Base-by-base conservation (phyloP, 2,888 invertebrate species). In the Campoletis raptor region DNA sequence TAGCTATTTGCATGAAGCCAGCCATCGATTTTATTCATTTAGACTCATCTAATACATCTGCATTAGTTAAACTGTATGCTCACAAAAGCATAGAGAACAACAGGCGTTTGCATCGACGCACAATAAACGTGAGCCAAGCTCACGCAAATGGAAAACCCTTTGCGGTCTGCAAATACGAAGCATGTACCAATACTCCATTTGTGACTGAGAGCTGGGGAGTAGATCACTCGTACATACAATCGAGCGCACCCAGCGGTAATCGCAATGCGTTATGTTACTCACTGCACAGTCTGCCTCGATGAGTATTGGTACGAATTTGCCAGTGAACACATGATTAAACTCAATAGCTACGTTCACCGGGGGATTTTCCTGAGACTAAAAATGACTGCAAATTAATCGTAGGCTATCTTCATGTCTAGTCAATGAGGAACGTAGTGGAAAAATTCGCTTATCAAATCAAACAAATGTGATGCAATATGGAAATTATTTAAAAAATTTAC, bases 171-270 rank as follows among this genome's bases (percentile, higher is more conserved):
- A 61, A 69, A 77, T 67, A 54, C 72, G 66, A 57, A 81, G 52
- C 57, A 42, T 66, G 21, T 67, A 79, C 66, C 66, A 83, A 70
- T 78, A 54, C 72, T 48, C 72, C n/a, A 61, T 78, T 81, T 30
- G 21, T 77, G 40, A 66, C 40, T 40, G 30, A 45, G 57, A 74
- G 69, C 57, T 21, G 40, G 10, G 45, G 76, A 36, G 36, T 69
- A 30, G 61, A 80, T 66, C 83, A 82, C 85, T 83, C 78, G 52
- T 69, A 88, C 88, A 30, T 61, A 87, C 86, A 87, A 89, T 89
- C 83, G 89, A 78, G 74, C 83, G 83, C 86, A 88, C 84, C 61
- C 85, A 73, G 72, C 45, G 45, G 85, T 88, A 88, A 91, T 88
- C 83, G 67, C 74, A 48, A 45, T 72, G 64, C 78, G 37, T 64